Evolutionary conservation across 1,140 invertebrate species (phyloP).

Genomic region (Eumeta japonica): DNA sequence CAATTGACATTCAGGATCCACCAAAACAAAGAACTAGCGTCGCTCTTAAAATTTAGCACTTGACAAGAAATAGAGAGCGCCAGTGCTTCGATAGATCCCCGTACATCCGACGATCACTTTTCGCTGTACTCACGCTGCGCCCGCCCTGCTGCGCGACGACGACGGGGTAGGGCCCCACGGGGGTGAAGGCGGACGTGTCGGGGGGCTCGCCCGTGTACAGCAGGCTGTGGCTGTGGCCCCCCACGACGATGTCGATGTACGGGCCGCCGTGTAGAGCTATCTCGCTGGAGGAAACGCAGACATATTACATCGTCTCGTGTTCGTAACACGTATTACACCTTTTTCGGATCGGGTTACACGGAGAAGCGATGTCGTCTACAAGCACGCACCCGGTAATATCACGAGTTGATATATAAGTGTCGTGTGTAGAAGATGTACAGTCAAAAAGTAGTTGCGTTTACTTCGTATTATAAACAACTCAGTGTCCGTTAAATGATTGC

Average conservation of each 20-base stretch:
- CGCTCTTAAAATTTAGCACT: neutral
- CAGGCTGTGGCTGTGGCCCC: slow-evolving; percentile 82
- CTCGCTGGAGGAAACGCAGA: too few relatives aligned
- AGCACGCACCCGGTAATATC: too few relatives aligned
- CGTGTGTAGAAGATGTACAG: too few relatives aligned
- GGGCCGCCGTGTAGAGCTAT: slow-evolving; percentile 68
- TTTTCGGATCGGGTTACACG: too few relatives aligned
- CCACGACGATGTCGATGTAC: slow-evolving; percentile 77
- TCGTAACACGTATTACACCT: too few relatives aligned
- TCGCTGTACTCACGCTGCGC: slow-evolving; percentile 27
- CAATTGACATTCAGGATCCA: neutral
- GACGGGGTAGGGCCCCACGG: slow-evolving; percentile 65
- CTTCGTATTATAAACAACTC: too few relatives aligned
- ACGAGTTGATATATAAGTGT: too few relatives aligned
- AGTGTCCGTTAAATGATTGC: too few relatives aligned
- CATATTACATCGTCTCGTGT: too few relatives aligned
- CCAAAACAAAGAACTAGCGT: neutral
- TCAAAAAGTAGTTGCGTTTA: too few relatives aligned
- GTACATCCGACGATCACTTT: neutral
- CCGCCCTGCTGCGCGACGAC: slow-evolving; percentile 59
- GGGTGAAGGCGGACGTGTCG: slow-evolving; percentile 23
- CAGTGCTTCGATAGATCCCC: slow-evolving; percentile 1
- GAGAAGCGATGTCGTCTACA: neutral
- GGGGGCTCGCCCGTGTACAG: slow-evolving; percentile 61
- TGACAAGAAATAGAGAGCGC: too few relatives aligned